A percentile compares a stretch with the other conserved stretches of the same genome.
These are phyloP conservation scores for Fundulus diaphanus DNA, from an alignment of 2,797 vertebrate species.

Conservation along the genomic window DNA sequence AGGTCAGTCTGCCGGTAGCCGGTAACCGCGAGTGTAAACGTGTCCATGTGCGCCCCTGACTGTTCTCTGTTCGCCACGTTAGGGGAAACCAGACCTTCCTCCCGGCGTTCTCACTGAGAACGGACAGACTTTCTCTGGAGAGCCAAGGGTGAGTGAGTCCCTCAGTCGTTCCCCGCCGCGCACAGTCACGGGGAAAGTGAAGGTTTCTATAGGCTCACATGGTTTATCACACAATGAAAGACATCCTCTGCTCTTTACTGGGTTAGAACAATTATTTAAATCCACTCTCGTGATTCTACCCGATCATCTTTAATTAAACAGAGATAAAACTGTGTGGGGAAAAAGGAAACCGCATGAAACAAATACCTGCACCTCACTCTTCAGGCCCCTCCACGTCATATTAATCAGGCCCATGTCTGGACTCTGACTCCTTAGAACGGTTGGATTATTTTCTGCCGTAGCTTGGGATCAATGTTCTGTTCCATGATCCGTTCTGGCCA, in stretches of 20 bases:
- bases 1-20: constrained; percentile 69
- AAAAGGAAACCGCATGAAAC: no score
- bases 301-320: no score
- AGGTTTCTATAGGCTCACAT: not conserved
- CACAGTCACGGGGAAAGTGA: not conserved
- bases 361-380: not conserved
- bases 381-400: not conserved
- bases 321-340: no score
- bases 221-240: not conserved
- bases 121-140: constrained; percentile 72
- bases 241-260: not conserved
- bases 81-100: constrained; percentile 83
- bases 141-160: constrained; percentile 72
- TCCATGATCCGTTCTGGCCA: not conserved
- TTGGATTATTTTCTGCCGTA: not conserved
- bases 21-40: not conserved
- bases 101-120: constrained; percentile 70
- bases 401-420: not conserved
- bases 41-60: not conserved
- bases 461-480: not conserved
- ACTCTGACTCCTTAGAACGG: not conserved
- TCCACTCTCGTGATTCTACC: no score
- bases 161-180: constrained; percentile 3
- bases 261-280: not conserved
- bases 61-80: constrained; percentile 11